Conservation (phyloP, 2,113 vertebrate genomes). For the Verasper variegatus region DNA sequence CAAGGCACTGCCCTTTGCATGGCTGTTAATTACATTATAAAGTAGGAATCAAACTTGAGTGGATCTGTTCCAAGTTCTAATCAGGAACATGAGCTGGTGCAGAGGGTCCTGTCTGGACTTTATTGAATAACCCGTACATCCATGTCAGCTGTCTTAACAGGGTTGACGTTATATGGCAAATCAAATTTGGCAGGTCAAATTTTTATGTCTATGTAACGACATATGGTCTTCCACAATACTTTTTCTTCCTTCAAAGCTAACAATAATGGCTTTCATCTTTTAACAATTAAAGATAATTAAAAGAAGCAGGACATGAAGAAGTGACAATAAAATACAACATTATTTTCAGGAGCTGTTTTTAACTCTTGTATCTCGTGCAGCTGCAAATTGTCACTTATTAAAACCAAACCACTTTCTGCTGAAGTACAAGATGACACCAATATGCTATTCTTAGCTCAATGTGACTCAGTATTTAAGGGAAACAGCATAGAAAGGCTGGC, state of each 20-base stretch:
- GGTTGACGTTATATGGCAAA: constrained; percentile 35
- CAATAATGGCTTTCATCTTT: neutral
- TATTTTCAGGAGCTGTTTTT: neutral
- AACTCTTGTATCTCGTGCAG: neutral
- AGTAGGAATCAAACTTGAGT: constrained; percentile 46
- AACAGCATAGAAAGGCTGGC: too few species aligned
- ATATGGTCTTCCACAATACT: neutral
- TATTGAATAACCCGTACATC: constrained; percentile 41
- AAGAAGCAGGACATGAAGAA: neutral
- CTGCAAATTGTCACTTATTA: too few species aligned
- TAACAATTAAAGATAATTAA: neutral
- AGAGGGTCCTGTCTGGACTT: constrained; percentile 48
- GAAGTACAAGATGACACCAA: too few species aligned
- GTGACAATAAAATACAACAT: neutral
- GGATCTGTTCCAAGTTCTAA: constrained; percentile 55
- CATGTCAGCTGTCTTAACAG: constrained; percentile 27
- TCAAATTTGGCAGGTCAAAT: neutral
- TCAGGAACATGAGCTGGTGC: constrained; percentile 45
- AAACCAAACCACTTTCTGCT: too few species aligned
- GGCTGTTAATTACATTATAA: constrained; percentile 63
- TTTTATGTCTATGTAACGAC: neutral
- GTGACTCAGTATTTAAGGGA: too few species aligned
- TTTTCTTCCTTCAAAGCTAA: neutral
- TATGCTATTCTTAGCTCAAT: too few species aligned
- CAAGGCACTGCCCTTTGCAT: constrained; percentile 47